Base-by-base conservation (phyloP, 2,797 vertebrate species). In the Mormyrops boulengeri region DNA sequence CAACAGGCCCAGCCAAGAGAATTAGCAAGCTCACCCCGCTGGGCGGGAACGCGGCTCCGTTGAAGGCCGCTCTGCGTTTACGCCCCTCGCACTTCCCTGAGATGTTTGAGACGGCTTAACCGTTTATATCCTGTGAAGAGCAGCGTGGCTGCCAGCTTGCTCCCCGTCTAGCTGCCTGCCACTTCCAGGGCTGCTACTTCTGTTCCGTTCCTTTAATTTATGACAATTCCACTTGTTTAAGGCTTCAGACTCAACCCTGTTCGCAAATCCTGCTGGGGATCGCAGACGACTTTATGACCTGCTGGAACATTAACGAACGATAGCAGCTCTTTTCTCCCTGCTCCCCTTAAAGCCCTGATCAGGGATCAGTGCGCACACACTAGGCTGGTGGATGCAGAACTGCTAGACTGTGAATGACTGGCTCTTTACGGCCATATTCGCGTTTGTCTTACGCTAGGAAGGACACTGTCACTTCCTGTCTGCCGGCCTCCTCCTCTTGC, bases 1-100 rank as follows among this genome's bases (percentile, higher is more conserved):
- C 87, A 66, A 73, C 57, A 49, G 14, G 44, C 26, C 60, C 52
- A 77, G 88, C 88, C 88, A 55, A 90, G 88, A 80, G 57, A 89
- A 60, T 85, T 50, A 85, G 82, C 17, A 19, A 44, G 44, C 52
- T 87, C 57, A 53, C 44, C 88, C 60, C 30, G 60, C 50, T 85
- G 55, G 53, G 55, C 88, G 7, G 80, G 38, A 89, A 57, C 3
- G 11, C 22, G 14, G 62, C 57, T 60, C 84, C 8, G 17, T 49
- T n/a, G 52, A 86, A 53, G 80, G 52, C 30, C 2, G 19, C 50
- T 77, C 41, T 8, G 5, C n/a, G 60, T 41, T 38, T 19, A 52
- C 26, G 8, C 60, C 87, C 22, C 69, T 49, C 14, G 9, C 41
- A 49, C 88, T 69, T 88, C 66, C 88, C 22, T 38, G 22, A 73